A percentile compares a stretch with the other conserved stretches of the same genome.
phyloP scores from a whole-genome alignment of 2,113 vertebrate genomes.

The Montifringilla adamsi region DNA sequence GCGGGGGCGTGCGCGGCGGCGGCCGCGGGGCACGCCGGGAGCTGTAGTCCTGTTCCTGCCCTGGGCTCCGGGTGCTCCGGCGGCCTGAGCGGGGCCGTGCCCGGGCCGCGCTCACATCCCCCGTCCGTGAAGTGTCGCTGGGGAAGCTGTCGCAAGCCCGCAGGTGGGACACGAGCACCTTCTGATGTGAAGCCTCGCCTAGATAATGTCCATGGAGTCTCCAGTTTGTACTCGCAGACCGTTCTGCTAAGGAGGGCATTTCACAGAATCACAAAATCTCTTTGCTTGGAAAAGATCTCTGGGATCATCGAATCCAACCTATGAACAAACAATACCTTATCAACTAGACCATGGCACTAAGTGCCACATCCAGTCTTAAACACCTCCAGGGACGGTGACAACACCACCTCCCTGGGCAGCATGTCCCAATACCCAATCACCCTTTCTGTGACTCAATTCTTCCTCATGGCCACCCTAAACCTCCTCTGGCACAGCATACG shows the following conservation, averaged over 20 bases:
- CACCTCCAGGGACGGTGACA: not conserved
- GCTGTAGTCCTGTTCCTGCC: not conserved
- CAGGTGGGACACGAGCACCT: too few relatives aligned
- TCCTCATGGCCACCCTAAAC: not conserved
- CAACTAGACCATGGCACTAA: not conserved
- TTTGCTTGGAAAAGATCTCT: not conserved
- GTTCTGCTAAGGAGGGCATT: not conserved
- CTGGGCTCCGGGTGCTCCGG: rapidly evolving
- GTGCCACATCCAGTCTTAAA: not conserved
- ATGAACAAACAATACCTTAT: not conserved
- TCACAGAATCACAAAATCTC: not conserved
- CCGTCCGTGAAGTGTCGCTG: rapidly evolving
- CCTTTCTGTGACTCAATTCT: not conserved
- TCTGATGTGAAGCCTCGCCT: not conserved
- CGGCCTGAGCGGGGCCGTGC: rapidly evolving
- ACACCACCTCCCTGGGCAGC: not conserved
- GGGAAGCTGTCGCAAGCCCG: rapidly evolving
- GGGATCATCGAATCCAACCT: not conserved
- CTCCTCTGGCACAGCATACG: not conserved
- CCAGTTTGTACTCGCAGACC: rapidly evolving
- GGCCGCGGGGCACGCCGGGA: not conserved
- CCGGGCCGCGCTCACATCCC: rapidly evolving
- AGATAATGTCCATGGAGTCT: not conserved
- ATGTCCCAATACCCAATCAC: too few relatives aligned
- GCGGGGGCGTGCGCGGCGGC: not conserved